Conservation (phyloP, 2,113 vertebrate species). For the Erythrolamprus reginae region DNA sequence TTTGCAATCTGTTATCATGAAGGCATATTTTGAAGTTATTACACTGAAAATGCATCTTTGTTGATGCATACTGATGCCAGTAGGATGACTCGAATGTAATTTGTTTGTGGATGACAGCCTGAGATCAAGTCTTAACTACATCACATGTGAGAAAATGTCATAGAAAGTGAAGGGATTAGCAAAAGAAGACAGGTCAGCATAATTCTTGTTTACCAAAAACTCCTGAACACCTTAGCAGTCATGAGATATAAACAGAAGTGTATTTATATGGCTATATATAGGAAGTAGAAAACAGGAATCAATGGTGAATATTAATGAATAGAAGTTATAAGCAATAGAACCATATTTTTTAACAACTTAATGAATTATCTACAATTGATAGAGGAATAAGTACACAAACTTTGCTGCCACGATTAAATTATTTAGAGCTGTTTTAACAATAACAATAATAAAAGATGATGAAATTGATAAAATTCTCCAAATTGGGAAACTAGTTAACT, state of each 20-base stretch:
- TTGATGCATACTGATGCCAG: background rate
- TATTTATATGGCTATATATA: background rate
- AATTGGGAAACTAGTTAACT: background rate
- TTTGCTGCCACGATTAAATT: background rate
- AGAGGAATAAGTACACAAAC: background rate
- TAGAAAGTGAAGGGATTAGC: background rate
- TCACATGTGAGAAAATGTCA: background rate
- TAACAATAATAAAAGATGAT: background rate
- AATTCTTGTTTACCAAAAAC: background rate
- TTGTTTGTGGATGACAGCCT: background rate
- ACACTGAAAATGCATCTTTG: background rate
- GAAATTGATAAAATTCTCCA: background rate
- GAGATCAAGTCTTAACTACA: background rate
- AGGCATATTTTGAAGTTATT: background rate
- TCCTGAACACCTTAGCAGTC: background rate
- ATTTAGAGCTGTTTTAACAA: background rate
- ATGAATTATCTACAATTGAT: background rate
- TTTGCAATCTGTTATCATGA: background rate
- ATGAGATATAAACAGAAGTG: background rate
- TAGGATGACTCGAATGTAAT: background rate
- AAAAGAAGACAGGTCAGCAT: background rate
- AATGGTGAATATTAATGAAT: background rate
- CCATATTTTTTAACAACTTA: background rate
- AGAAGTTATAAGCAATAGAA: background rate
- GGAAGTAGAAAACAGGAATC: background rate